These are phyloP conservation scores for Parnassius apollo DNA, from an alignment of 2,888 invertebrate genomes.

Conservation along the genomic window DNA sequence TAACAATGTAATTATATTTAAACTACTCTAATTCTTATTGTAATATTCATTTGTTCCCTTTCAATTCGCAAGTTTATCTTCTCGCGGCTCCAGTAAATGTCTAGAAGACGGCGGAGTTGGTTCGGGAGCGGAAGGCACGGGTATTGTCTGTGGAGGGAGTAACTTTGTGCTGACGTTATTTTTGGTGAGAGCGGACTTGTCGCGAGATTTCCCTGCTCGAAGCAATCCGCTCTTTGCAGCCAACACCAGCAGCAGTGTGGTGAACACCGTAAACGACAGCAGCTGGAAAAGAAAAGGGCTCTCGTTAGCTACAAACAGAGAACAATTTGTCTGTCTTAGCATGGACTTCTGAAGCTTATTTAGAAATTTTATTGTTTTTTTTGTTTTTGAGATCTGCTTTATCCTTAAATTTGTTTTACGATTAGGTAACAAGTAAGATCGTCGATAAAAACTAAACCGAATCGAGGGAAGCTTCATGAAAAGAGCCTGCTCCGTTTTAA, in stretches of 20 bases:
- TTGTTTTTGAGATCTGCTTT: too few relatives aligned
- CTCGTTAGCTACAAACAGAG: too few relatives aligned
- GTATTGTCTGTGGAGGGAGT: background rate
- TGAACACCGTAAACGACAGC: conserved; percentile 13
- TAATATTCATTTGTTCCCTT: background rate
- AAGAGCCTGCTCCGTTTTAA: too few relatives aligned
- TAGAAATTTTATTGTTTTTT: too few relatives aligned
- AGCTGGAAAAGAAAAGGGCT: background rate
- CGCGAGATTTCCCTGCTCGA: background rate
- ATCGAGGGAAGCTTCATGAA: too few relatives aligned
- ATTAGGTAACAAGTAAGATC: too few relatives aligned
- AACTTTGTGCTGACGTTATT: conserved; percentile 3
- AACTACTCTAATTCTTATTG: too few relatives aligned
- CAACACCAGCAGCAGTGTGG: conserved; percentile 5
- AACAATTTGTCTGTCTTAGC: too few relatives aligned
- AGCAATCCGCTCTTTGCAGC: conserved; percentile 8
- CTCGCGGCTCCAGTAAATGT: background rate
- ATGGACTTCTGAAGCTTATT: too few relatives aligned
- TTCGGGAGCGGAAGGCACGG: conserved; percentile 7
- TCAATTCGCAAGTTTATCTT: background rate
- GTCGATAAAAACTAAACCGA: too few relatives aligned
- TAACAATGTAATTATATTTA: too few relatives aligned
- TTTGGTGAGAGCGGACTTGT: background rate
- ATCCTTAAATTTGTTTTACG: too few relatives aligned
- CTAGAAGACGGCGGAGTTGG: conserved; percentile 5